phyloP scores from a whole-genome alignment of 2,888 invertebrate genomes.

The Diogma glabrata region DNA sequence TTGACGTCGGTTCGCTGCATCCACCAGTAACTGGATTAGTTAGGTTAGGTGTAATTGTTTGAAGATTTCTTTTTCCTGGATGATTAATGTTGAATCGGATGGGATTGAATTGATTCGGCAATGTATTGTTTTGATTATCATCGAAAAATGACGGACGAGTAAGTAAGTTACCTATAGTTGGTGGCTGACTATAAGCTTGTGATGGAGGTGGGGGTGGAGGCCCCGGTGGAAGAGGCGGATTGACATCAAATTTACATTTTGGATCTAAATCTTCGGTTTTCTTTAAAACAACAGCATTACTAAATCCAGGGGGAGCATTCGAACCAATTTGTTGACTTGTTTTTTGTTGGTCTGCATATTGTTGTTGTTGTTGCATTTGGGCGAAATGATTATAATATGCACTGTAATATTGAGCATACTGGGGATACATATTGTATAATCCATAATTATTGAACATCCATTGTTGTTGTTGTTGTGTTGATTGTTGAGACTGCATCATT shows the following conservation, averaged over 20 bases:
- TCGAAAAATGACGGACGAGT: conserved; percentile 33
- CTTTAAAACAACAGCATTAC: conserved; percentile 30
- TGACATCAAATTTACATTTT: conserved; percentile 32
- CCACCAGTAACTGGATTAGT: conserved; percentile 20
- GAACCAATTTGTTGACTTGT: conserved; percentile 26
- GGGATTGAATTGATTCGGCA: conserved; percentile 35
- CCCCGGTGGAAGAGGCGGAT: conserved; percentile 47
- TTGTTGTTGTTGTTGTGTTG: conserved; percentile 1
- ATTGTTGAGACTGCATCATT: conserved; percentile 1
- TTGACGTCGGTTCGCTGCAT: conserved; percentile 28
- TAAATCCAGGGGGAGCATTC: conserved; percentile 40
- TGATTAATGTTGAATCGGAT: conserved; percentile 44
- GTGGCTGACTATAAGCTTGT: conserved; percentile 19
- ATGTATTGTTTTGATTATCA: conserved; percentile 26
- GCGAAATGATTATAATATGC: conserved; percentile 21
- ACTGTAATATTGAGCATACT: conserved; percentile 19
- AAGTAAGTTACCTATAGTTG: conserved; percentile 23
- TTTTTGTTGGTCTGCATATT: conserved; percentile 25
- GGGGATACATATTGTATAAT: conserved; percentile 15
- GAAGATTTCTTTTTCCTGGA: conserved; percentile 29
- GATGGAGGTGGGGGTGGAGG: conserved; percentile 39
- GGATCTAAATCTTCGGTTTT: conserved; percentile 20
- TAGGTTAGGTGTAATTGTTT: conserved; percentile 23
- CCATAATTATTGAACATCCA: conserved; percentile 17
- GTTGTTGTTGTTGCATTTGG: conserved; percentile 22